phyloP scores from a whole-genome alignment of 2,888 invertebrate species.

The Sarcophaga variegata region DNA sequence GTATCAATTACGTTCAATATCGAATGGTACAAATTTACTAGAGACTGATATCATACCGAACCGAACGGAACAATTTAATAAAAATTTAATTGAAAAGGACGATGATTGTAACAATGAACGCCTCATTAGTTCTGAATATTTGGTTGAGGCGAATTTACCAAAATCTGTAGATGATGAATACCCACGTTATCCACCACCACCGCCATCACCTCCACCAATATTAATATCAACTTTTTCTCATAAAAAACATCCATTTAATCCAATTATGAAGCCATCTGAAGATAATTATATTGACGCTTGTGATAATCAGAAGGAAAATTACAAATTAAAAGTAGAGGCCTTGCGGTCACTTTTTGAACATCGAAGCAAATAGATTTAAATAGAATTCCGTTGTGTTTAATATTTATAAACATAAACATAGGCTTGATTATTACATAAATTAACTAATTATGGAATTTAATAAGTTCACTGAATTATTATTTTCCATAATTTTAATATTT shows the following conservation, averaged over 20 bases:
- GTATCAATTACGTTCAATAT: constrained; percentile 56
- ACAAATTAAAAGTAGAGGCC: constrained; percentile 55
- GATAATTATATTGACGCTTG: not conserved
- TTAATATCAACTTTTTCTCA: not conserved
- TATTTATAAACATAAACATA: too few relatives aligned
- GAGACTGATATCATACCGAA: not conserved
- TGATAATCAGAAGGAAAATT: constrained; percentile 42
- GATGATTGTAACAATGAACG: constrained; percentile 46
- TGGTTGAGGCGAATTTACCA: constrained; percentile 1
- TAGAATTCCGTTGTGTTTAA: not conserved
- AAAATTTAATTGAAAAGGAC: constrained; percentile 17
- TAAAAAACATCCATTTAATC: not conserved
- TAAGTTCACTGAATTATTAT: not conserved
- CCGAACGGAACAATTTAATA: not conserved
- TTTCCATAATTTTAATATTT: not conserved
- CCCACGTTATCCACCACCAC: not conserved
- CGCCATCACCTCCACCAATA: not conserved
- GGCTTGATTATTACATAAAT: not conserved
- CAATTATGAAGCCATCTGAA: not conserved
- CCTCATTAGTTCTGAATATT: constrained; percentile 45
- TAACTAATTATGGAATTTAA: not conserved
- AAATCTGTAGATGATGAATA: not conserved
- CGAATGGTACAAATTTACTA: constrained; percentile 58
- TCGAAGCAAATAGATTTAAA: constrained; percentile 18
- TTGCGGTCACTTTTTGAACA: constrained; percentile 66